Evolutionary conservation across 37 sponge, comb jelly and placozoan genomes (phyloP), one percentile per base, ranked within the genome.

Genomic region (Amphimedon queenslandica): DNA sequence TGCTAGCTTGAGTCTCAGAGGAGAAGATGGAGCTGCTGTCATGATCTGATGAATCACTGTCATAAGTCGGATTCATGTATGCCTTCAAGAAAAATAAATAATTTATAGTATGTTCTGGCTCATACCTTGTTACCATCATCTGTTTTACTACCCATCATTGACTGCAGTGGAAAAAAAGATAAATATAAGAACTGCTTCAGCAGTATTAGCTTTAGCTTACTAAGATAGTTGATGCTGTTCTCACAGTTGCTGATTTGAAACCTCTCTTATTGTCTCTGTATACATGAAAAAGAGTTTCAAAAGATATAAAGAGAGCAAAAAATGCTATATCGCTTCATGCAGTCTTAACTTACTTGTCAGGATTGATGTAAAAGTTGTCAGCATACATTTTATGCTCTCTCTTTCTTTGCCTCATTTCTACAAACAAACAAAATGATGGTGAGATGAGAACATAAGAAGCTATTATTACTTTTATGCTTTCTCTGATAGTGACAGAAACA

Each of bases 331-430:
- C n/a, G 61, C 21, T 11, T 60, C 5, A 60, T 25, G 61, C 61
- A n/a, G 8, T n/a, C 61, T 60, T 60, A 6, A 8, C 13, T 18
- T 13, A 18, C 13, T 60, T n/a, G 21, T 60, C 61, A 11, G 28
- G 61, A n/a, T n/a, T n/a, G 5, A 60, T 60, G 23, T n/a, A n/a
- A n/a, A 60, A 60, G 28, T 60, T 60, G 5, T 60, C 61, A n/a
- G 27, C 27, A n/a, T 60, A 60, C 61, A 60, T 60, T 60, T n/a
- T 60, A 13, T n/a, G 8, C 27, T 60, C 61, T n/a, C 61, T 11
- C 5, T 60, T n/a, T 25, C 21, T 60, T 60, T 11, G 21, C 28
- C 5, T 11, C 21, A 6, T 6, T 60, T 11, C 61, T 60, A 25
- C 13, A 13, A 13, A 13, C 13, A 8, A 47, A 13, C n/a, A n/a